phyloP scores from a whole-genome alignment of 2,888 invertebrate species.

The Amphimallon solstitiale region DNA sequence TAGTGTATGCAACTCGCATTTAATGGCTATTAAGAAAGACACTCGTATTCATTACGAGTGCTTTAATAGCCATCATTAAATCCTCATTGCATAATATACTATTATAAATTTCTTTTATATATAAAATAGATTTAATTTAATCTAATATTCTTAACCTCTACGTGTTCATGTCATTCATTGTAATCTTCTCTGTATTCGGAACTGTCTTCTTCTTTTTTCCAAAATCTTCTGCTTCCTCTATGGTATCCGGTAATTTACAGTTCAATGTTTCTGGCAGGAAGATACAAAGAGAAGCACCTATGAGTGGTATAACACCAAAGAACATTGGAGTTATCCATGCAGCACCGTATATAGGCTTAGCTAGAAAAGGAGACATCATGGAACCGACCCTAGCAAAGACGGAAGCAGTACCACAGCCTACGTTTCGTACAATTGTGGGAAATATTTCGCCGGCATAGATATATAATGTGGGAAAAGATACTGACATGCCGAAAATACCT shows the following conservation, averaged over 20 bases:
- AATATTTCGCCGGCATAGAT: slow-evolving; percentile 89
- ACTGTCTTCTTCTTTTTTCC: slow-evolving; percentile 59
- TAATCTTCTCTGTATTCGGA: not conserved
- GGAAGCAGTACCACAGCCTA: slow-evolving; percentile 86
- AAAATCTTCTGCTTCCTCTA: slow-evolving; percentile 80
- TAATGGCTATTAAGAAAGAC: too few relatives aligned
- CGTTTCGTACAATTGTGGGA: slow-evolving; percentile 88
- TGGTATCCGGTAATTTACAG: slow-evolving; percentile 79
- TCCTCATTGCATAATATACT: too few relatives aligned
- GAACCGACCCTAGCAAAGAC: slow-evolving; percentile 88
- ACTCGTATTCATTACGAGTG: too few relatives aligned
- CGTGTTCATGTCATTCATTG: slow-evolving; percentile 25
- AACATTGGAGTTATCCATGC: slow-evolving; percentile 76
- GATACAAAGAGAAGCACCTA: slow-evolving; percentile 75
- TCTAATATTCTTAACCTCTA: slow-evolving; percentile 7
- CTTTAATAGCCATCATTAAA: too few relatives aligned
- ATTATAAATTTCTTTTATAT: too few relatives aligned
- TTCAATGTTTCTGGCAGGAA: slow-evolving; percentile 83
- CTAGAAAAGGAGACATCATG: slow-evolving; percentile 85
- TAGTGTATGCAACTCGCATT: too few relatives aligned
- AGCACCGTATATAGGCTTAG: slow-evolving; percentile 66
- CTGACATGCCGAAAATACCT: slow-evolving; percentile 83
- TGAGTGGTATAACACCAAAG: slow-evolving; percentile 76
- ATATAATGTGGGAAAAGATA: slow-evolving; percentile 87
- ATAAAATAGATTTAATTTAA: not conserved